A percentile compares a stretch with the other conserved stretches of the same genome.
Conservation (phyloP, 1,140 invertebrate genomes). For the Drosophila bifasciata region DNA sequence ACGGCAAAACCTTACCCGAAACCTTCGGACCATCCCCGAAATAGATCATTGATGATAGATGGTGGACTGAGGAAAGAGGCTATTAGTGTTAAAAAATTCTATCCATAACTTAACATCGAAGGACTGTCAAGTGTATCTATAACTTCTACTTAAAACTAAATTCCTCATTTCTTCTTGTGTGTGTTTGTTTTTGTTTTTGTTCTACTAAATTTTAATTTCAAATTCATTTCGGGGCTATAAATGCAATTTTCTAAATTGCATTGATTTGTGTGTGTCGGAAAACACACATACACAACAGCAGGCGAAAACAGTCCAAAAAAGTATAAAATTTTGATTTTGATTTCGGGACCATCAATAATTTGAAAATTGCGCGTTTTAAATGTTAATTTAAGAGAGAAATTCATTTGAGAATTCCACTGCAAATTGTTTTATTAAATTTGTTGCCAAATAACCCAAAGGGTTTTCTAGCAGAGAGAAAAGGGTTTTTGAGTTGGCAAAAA, state of each 20-base stretch:
- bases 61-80: no score
- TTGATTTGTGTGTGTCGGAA: slow-evolving; percentile 55
- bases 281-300: slow-evolving; percentile 23
- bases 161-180: not conserved
- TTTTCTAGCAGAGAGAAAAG: slow-evolving; percentile 7
- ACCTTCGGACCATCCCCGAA: no score
- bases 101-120: no score
- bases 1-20: no score
- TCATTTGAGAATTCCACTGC: slow-evolving; percentile 56
- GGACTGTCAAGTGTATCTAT: no score
- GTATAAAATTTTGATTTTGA: slow-evolving; percentile 16
- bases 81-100: no score
- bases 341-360: slow-evolving; percentile 48
- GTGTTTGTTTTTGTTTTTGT: slow-evolving; percentile 27
- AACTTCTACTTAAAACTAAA: no score
- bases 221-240: slow-evolving; percentile 62
- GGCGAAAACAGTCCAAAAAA: slow-evolving; percentile 18
- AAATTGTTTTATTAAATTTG: slow-evolving; percentile 65
- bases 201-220: slow-evolving; percentile 55
- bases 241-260: slow-evolving; percentile 77
- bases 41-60: no score
- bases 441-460: slow-evolving; percentile 50
- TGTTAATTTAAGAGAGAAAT: slow-evolving; percentile 70
- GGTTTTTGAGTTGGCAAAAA: slow-evolving; percentile 24
- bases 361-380: slow-evolving; percentile 49